Evolutionary conservation across 2,113 vertebrate species (phyloP).

Genomic region (Boleophthalmus pectinirostris): DNA sequence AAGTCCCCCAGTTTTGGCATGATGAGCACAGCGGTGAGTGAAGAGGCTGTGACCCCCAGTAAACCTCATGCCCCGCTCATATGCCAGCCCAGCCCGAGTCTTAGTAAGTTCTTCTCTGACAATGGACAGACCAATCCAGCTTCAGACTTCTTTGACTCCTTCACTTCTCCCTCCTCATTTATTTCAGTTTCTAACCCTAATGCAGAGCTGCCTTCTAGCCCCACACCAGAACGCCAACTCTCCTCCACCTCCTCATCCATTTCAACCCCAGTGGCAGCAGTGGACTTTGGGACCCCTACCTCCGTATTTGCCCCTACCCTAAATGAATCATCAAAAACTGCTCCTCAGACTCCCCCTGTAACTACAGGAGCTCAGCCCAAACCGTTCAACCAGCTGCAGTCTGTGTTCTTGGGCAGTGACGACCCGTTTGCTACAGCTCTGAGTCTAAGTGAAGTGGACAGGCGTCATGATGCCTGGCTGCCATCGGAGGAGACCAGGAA

Average conservation of each 20-base stretch:
- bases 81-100: conserved; percentile 95
- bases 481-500: conserved; percentile 87
- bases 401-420: conserved; percentile 89
- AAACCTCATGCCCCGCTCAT: conserved; percentile 79
- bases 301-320: conserved; percentile 56
- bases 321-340: conserved; percentile 37
- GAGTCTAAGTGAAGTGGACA: conserved; percentile 92
- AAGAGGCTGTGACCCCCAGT: conserved; percentile 76
- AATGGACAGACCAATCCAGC: conserved; percentile 81
- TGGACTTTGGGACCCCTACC: conserved; percentile 57
- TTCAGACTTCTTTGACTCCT: conserved; percentile 96
- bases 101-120: conserved; percentile 95
- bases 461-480: conserved; percentile 95
- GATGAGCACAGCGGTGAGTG: conserved; percentile 43
- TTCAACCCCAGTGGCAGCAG: conserved; percentile 51
- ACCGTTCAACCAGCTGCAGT: conserved; percentile 87
- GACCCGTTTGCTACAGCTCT: conserved; percentile 93
- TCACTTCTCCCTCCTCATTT: conserved; percentile 88
- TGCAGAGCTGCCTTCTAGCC: conserved; percentile 74
- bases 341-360: conserved; percentile 45
- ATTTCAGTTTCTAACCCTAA: conserved; percentile 96
- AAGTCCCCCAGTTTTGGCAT: conserved; percentile 93
- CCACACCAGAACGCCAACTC: conserved; percentile 74
- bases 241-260: conserved; percentile 67
- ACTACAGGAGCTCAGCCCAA: conserved; percentile 54